Percentiles rank a stretch among this genome's conserved stretches.
Evolutionary conservation across 2,797 vertebrate genomes (phyloP).

Genomic region (Gymnoscopelus microlampas): DNA sequence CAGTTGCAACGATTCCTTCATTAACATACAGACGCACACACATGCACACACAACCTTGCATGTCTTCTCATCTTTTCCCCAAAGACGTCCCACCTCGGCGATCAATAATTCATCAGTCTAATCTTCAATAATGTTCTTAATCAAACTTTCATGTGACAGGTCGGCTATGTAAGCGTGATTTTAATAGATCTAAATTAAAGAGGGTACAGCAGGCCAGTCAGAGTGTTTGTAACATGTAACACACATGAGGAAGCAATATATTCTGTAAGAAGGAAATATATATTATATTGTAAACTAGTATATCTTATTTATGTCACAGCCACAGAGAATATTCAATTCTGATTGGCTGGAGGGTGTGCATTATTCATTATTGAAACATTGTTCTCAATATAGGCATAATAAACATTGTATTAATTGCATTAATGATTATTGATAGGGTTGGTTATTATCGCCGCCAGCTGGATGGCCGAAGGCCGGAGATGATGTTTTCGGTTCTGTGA

Average conservation of each 20-base stretch:
- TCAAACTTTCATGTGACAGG: constrained; percentile 67
- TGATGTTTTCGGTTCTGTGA: no score
- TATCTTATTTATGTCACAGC: no score
- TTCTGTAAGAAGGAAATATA: background rate
- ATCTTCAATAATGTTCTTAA: constrained; percentile 67
- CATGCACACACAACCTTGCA: background rate
- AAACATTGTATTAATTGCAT: no score
- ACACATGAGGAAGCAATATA: constrained; percentile 37
- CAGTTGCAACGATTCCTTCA: background rate
- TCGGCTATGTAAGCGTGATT: constrained; percentile 39
- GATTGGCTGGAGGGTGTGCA: no score
- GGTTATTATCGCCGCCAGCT: no score
- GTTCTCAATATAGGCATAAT: no score
- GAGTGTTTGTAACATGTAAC: constrained; percentile 20
- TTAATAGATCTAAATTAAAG: constrained; percentile 51
- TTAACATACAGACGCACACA: background rate
- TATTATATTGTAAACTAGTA: no score
- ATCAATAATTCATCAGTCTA: constrained; percentile 72
- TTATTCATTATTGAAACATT: no score
- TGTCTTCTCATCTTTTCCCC: constrained; percentile 53
- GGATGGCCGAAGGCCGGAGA: no score
- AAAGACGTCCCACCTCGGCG: constrained; percentile 52
- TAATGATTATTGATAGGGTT: no score
- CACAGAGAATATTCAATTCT: no score
- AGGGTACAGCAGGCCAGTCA: background rate